Evolutionary conservation across 2,888 invertebrate genomes (phyloP).

Genomic region (Tachystola acroxantha): DNA sequence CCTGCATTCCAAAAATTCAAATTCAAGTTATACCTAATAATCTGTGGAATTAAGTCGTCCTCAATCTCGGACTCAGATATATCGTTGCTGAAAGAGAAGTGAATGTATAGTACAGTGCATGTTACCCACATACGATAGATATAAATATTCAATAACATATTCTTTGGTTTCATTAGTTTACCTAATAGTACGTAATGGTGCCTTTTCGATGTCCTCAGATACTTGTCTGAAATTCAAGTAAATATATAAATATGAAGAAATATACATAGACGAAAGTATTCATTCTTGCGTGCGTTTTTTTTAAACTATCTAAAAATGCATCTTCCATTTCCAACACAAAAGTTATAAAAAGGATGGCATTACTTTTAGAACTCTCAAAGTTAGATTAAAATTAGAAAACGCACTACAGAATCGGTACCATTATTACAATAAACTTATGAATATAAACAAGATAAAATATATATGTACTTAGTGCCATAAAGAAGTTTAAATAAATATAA

Average conservation of each 20-base stretch:
- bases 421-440: too few relatives aligned
- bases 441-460: too few relatives aligned
- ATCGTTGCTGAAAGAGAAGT: constrained; percentile 69
- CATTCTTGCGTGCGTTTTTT: too few relatives aligned
- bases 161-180: constrained; percentile 30
- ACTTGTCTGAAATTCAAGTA: constrained; percentile 54
- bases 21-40: constrained; percentile 59
- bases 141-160: background rate
- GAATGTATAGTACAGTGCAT: constrained; percentile 38
- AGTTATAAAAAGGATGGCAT: too few relatives aligned
- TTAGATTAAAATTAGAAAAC: too few relatives aligned
- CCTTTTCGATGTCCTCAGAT: constrained; percentile 39
- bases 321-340: too few relatives aligned
- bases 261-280: background rate
- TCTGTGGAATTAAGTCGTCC: constrained; percentile 43
- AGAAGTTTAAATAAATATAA: constrained; percentile 45
- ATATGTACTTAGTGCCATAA: too few relatives aligned
- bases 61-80: constrained; percentile 46
- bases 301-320: too few relatives aligned
- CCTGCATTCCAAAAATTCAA: constrained; percentile 36
- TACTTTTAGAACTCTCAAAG: too few relatives aligned
- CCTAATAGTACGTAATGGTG: constrained; percentile 52
- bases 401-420: too few relatives aligned
- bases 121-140: constrained; percentile 20
- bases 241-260: constrained; percentile 8